These are phyloP conservation scores for Clanis bilineata DNA, from an alignment of 2,888 invertebrate species.

Conservation along the genomic window DNA sequence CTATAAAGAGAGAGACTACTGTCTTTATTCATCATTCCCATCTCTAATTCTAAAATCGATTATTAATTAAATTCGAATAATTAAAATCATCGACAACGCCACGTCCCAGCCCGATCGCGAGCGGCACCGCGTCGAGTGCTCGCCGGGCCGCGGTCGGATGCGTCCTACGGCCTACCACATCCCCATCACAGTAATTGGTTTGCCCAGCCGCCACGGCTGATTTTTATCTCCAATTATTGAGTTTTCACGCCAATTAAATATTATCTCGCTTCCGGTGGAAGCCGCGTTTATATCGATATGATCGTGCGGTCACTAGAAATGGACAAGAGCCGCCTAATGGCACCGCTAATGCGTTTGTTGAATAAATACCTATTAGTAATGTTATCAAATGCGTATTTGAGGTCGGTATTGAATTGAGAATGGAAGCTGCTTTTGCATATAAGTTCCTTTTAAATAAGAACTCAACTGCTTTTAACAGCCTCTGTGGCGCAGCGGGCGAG, in stretches of 20 bases:
- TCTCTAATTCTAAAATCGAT: background rate
- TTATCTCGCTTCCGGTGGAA: slow-evolving; percentile 74
- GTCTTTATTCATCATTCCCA: no score
- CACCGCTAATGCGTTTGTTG: slow-evolving; percentile 27
- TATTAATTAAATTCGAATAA: background rate
- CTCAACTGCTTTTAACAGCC: no score
- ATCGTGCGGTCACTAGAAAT: slow-evolving; percentile 47
- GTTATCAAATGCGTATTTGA: background rate
- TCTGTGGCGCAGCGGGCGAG: no score
- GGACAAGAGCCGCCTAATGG: slow-evolving; percentile 31
- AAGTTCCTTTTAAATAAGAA: no score
- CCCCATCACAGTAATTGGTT: slow-evolving; percentile 72
- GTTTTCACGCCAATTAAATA: slow-evolving; percentile 81
- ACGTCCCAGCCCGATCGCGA: background rate
- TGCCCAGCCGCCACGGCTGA: slow-evolving; percentile 60
- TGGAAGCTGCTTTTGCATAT: background rate
- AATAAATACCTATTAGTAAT: background rate
- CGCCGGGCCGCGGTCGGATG: slow-evolving; percentile 53
- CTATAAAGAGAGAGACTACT: no score
- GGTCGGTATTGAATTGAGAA: background rate
- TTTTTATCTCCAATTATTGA: slow-evolving; percentile 80
- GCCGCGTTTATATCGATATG: slow-evolving; percentile 55
- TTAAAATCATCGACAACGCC: background rate
- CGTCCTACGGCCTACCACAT: slow-evolving; percentile 58
- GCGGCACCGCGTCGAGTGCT: background rate